A percentile compares a stretch with the other conserved stretches of the same genome.
phyloP scores from a whole-genome alignment of 2,888 invertebrate species.

The Heterodera filipjevi region DNA sequence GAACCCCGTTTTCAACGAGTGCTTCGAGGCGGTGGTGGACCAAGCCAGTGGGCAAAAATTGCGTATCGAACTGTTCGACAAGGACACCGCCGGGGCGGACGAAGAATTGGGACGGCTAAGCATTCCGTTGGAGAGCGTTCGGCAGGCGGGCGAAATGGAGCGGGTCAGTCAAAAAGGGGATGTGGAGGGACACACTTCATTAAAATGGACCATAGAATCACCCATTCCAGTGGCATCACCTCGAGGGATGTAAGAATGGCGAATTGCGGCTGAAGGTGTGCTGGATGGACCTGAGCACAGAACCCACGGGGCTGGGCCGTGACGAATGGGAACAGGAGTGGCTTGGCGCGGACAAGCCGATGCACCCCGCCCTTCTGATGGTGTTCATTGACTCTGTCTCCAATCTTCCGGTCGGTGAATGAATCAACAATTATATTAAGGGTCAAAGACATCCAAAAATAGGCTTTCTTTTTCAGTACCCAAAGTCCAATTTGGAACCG shows the following conservation, averaged over 20 bases:
- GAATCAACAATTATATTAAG: no score
- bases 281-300: constrained; percentile 81
- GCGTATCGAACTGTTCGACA: constrained; percentile 82
- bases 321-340: constrained; percentile 52
- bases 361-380: constrained; percentile 72
- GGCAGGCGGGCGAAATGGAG: constrained; percentile 76
- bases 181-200: no score
- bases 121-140: constrained; percentile 70
- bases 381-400: constrained; percentile 90
- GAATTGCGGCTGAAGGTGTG: constrained; percentile 85
- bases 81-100: constrained; percentile 87
- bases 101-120: constrained; percentile 88
- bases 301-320: constrained; percentile 45
- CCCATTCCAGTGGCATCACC: constrained; percentile 81
- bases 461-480: constrained; percentile 50
- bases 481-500: constrained; percentile 71
- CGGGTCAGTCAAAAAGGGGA: constrained; percentile 43
- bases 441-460: no score
- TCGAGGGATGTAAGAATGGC: constrained; percentile 93
- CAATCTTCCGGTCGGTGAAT: constrained; percentile 80
- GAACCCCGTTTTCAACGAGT: constrained; percentile 94
- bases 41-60: constrained; percentile 61
- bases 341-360: constrained; percentile 54
- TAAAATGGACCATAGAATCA: not conserved
- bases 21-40: constrained; percentile 77